phyloP scores from a whole-genome alignment of 2,113 vertebrate genomes.

The pig (Sus scrofa) region DNA sequence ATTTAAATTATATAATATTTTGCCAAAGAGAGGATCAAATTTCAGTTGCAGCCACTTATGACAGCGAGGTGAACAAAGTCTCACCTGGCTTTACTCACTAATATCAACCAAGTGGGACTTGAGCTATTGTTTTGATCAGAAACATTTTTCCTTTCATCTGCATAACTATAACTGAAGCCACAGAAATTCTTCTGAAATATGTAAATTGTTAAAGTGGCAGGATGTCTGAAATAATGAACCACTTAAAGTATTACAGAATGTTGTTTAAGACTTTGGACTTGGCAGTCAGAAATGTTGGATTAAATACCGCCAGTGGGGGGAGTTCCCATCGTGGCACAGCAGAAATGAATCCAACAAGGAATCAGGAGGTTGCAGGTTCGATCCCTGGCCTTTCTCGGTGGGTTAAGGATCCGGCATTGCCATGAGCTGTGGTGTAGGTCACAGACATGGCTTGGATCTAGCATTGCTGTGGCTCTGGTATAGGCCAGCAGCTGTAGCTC shows the following conservation, averaged over 20 bases:
- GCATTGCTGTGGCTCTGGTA: too few relatives aligned
- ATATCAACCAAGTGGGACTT: background rate
- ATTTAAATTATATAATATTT: slow-evolving; percentile 51
- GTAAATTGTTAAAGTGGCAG: background rate
- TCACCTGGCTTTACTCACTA: background rate
- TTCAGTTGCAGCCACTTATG: background rate
- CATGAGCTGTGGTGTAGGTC: too few relatives aligned
- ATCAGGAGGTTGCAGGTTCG: too few relatives aligned
- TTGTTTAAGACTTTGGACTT: background rate
- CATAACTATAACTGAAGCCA: background rate
- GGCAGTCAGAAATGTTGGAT: background rate
- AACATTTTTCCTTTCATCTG: background rate
- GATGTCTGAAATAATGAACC: background rate
- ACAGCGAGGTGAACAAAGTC: background rate
- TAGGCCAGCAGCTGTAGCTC: too few relatives aligned
- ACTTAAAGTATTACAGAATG: background rate
- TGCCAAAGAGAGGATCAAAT: background rate
- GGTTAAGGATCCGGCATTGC: too few relatives aligned
- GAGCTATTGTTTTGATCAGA: background rate
- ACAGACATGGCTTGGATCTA: too few relatives aligned
- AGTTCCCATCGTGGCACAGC: too few relatives aligned
- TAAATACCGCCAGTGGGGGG: background rate
- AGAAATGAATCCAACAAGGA: too few relatives aligned
- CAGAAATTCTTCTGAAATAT: background rate
- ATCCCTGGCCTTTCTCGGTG: too few relatives aligned